A percentile compares a stretch with the other conserved stretches of the same genome.
Evolutionary conservation across 1,140 invertebrate species (phyloP).

Genomic region (Bilobella aurantiaca): DNA sequence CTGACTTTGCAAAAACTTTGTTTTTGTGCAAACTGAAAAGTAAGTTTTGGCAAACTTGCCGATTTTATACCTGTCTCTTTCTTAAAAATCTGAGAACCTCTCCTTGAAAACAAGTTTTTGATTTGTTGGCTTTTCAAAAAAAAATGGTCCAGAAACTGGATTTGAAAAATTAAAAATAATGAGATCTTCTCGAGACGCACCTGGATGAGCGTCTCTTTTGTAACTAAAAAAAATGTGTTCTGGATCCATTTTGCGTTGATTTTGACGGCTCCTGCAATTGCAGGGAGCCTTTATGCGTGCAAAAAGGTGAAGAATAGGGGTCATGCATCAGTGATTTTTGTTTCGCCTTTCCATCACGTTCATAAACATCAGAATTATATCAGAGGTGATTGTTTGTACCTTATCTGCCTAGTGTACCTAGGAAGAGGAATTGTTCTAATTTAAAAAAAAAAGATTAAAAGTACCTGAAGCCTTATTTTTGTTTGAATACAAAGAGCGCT

Average conservation of each 20-base stretch:
- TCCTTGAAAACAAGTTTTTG: too few species aligned
- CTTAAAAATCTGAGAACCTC: too few species aligned
- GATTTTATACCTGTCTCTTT: too few species aligned
- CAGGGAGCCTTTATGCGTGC: neutral
- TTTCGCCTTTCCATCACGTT: constrained; percentile 3
- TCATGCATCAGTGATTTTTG: constrained; percentile 17
- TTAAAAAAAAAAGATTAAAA: neutral
- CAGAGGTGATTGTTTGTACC: neutral
- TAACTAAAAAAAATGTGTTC: neutral
- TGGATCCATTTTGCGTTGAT: neutral
- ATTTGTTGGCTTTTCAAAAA: too few species aligned
- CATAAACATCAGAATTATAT: constrained; percentile 3
- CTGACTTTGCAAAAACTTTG: too few species aligned
- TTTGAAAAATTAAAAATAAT: neutral
- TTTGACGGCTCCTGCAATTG: neutral
- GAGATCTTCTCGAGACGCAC: neutral
- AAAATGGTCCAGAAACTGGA: neutral
- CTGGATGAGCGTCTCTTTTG: neutral
- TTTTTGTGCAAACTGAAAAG: too few species aligned
- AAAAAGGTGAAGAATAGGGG: neutral
- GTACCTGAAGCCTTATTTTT: neutral
- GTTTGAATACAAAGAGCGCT: too few species aligned
- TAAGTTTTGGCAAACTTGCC: too few species aligned
- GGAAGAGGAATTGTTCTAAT: neutral
- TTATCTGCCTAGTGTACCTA: neutral